Evolutionary conservation across 35 echinoderm and acorn worm species (phyloP).

Genomic region (Stichopus chloronotus): DNA sequence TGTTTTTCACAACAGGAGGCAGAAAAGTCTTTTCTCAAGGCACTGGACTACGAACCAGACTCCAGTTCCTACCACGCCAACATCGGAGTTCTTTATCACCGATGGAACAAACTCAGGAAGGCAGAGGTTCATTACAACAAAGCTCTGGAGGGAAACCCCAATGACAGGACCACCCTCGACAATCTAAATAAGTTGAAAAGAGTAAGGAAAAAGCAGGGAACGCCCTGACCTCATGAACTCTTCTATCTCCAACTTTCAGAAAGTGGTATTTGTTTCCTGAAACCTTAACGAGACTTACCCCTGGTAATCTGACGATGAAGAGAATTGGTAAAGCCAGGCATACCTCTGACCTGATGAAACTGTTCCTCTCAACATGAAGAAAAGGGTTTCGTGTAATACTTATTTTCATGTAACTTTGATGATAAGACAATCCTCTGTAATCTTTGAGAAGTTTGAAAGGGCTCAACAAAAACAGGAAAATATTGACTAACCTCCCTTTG

Average conservation of each 20-base stretch:
- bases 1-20: conserved; percentile 72
- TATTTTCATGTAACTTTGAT: too few relatives aligned
- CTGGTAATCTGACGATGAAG: too few relatives aligned
- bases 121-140: conserved; percentile 69
- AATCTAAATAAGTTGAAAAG: conserved; percentile 83
- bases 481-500: too few relatives aligned
- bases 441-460: too few relatives aligned
- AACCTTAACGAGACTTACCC: too few relatives aligned
- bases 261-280: not conserved
- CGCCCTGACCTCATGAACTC: not conserved
- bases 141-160: conserved; percentile 73
- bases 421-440: too few relatives aligned
- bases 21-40: conserved; percentile 78
- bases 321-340: too few relatives aligned
- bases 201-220: conserved; percentile 31
- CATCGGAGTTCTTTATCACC: conserved; percentile 91
- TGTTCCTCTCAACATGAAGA: too few relatives aligned
- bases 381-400: too few relatives aligned
- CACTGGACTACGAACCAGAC: conserved; percentile 62
- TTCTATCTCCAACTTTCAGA: not conserved
- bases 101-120: conserved; percentile 77
- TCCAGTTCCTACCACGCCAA: conserved; percentile 79
- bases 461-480: too few relatives aligned
- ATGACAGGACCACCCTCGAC: conserved; percentile 22
- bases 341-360: too few relatives aligned